A percentile compares a stretch with the other conserved stretches of the same genome.
Conservation (phyloP, 2,888 invertebrate species). For the Pyralis farinalis region DNA sequence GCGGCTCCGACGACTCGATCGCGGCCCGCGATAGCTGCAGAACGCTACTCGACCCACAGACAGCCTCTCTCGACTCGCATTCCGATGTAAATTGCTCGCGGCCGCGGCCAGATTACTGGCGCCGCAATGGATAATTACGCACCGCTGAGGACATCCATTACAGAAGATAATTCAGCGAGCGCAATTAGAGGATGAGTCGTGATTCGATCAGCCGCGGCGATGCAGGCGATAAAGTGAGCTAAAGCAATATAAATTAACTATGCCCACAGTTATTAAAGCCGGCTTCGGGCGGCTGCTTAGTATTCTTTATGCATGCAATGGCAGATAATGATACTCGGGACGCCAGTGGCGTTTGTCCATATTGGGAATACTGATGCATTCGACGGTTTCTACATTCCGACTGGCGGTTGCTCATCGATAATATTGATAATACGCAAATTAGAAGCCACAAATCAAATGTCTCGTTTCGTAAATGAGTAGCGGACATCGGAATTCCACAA, state of each 20-base stretch:
- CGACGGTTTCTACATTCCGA: constrained; percentile 12
- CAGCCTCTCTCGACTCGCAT: constrained; percentile 46
- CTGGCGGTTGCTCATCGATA: constrained; percentile 20
- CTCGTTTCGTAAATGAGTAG: constrained; percentile 35
- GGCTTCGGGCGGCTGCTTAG: constrained; percentile 42
- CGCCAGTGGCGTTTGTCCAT: constrained; percentile 34
- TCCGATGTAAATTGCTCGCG: constrained; percentile 62
- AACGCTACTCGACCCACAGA: constrained; percentile 61
- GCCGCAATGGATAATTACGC: constrained; percentile 66
- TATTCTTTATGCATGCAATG: constrained; percentile 37
- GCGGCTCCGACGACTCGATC: constrained; percentile 36
- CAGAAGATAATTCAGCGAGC: constrained; percentile 63
- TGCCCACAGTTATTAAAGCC: constrained; percentile 40
- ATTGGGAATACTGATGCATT: constrained; percentile 27
- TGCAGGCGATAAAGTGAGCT: constrained; percentile 38
- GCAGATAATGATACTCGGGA: constrained; percentile 32
- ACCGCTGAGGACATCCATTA: constrained; percentile 67
- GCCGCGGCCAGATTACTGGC: constrained; percentile 57
- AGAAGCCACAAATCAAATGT: constrained; percentile 32
- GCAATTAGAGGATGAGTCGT: constrained; percentile 64
- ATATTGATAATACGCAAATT: constrained; percentile 17
- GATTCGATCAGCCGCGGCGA: constrained; percentile 44
- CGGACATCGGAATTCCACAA: constrained; percentile 62
- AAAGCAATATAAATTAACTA: constrained; percentile 49
- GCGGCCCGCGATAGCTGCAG: constrained; percentile 46